These are phyloP conservation scores for Isoperla grammatica DNA, from an alignment of 2,888 invertebrate species.

Conservation along the genomic window DNA sequence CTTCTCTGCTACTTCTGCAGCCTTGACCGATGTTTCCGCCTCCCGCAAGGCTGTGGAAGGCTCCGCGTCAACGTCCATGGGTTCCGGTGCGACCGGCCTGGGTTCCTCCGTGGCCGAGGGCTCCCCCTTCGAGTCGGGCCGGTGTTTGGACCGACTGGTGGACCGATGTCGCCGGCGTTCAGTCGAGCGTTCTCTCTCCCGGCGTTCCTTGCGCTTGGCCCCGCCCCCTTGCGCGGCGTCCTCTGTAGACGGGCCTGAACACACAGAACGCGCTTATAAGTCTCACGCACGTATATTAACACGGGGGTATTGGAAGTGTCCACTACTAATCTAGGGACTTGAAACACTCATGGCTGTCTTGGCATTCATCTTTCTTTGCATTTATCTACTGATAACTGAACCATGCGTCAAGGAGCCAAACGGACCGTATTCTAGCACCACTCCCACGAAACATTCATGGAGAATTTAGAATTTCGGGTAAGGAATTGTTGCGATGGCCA, in stretches of 20 bases:
- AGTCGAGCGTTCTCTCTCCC: slow-evolving; percentile 17
- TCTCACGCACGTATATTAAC: no score
- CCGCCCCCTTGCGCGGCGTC: slow-evolving; percentile 46
- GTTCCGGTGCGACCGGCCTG: not conserved
- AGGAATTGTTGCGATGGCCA: no score
- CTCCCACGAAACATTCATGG: no score
- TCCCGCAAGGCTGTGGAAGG: slow-evolving; percentile 34
- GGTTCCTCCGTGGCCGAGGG: slow-evolving; percentile 6
- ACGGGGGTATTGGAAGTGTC: no score
- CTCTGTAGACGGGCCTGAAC: slow-evolving; percentile 63
- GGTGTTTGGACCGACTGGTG: slow-evolving; percentile 17
- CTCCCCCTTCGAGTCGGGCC: not conserved
- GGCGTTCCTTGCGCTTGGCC: slow-evolving; percentile 38
- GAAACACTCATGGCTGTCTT: no score
- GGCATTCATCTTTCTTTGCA: no score
- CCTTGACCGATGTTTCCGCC: slow-evolving; percentile 37
- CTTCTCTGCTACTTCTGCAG: slow-evolving; percentile 23
- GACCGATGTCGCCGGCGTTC: slow-evolving; percentile 19
- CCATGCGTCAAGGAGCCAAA: no score
- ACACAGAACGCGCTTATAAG: no score
- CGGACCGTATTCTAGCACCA: no score
- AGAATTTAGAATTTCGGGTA: no score
- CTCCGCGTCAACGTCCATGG: slow-evolving; percentile 19
- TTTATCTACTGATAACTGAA: no score
- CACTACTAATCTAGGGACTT: no score